These are phyloP conservation scores for Listrodromus nycthemerus DNA, from an alignment of 2,888 invertebrate genomes.

Conservation along the genomic window DNA sequence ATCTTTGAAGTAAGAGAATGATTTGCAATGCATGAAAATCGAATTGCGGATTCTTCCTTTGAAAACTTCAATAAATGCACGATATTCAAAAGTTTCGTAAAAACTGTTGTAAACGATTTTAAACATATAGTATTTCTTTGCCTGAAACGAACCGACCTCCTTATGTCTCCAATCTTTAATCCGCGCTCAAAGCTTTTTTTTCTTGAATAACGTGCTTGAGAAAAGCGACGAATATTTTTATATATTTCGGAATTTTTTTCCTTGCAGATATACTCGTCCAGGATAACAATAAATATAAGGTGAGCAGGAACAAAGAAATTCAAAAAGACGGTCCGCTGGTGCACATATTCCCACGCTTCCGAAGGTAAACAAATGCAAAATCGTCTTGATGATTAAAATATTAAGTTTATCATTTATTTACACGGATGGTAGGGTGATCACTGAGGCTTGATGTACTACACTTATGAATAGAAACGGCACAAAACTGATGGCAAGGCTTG, in stretches of 20 bases:
- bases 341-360: background rate
- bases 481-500: conserved; percentile 20
- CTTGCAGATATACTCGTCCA: background rate
- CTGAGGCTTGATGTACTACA: background rate
- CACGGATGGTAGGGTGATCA: conserved; percentile 31
- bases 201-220: no score
- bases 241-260: background rate
- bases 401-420: conserved; percentile 54
- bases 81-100: no score
- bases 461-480: conserved; percentile 55
- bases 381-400: conserved; percentile 28
- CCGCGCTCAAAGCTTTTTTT: no score
- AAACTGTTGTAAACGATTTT: no score
- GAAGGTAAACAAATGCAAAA: conserved; percentile 29
- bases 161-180: no score
- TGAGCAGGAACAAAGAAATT: background rate
- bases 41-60: no score
- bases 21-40: no score
- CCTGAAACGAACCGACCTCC: no score
- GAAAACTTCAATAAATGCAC: no score
- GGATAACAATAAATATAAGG: background rate
- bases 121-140: no score
- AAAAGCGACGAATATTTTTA: no score
- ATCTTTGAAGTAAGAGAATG: no score
- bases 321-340: background rate